Base-by-base conservation (phyloP, 2,888 invertebrate genomes). In the Ectemnius cavifrons region DNA sequence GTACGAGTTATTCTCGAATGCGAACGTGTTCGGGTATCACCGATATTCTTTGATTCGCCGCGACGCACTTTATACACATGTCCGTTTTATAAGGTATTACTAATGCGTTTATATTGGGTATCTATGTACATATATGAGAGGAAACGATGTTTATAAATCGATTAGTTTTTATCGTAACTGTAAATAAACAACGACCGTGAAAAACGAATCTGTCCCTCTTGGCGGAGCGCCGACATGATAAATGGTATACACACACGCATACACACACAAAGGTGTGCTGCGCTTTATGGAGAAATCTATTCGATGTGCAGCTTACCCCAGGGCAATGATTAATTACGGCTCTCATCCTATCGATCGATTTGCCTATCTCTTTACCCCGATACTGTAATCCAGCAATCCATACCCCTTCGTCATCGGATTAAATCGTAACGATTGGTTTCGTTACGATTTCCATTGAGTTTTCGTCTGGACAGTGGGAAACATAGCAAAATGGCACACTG, bases 101-200 rank as follows among this genome's bases (percentile, higher is more conserved):
- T 16, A 67, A 80, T 79, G 69, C 74, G 80, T 79, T 80, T 80
- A 73, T 75, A 80, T 80, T 79, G 67, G 72, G 71, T 80, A 77
- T 80, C 79, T 80, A 80, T 73, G 79, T 79, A 80, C 37, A 37
- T 37, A 37, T 37, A 37, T 11, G 37, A 37, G 37, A 37, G 37
- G 70, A 73, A 77, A 79, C 79, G 80, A 80, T 80, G 77, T 80
- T 80, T 79, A 74, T 80, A 80, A 77, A 79, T 80, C 73, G 78
- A 73, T 79, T 79, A 79, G 78, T 79, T 75, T 78, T 75, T 79
- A 79, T 75, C 75, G 71, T 72, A 71, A 75, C 37, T 79, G 76
- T 80, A 79, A 67, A 80, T 77, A 80, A 74, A 70, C 72, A 72
- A 79, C 77, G 71, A 78, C 70, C 62, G 78, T 75, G 60, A 61